Conservation (phyloP, 2,888 invertebrate genomes). For the Caenorhabditis drosophilae region DNA sequence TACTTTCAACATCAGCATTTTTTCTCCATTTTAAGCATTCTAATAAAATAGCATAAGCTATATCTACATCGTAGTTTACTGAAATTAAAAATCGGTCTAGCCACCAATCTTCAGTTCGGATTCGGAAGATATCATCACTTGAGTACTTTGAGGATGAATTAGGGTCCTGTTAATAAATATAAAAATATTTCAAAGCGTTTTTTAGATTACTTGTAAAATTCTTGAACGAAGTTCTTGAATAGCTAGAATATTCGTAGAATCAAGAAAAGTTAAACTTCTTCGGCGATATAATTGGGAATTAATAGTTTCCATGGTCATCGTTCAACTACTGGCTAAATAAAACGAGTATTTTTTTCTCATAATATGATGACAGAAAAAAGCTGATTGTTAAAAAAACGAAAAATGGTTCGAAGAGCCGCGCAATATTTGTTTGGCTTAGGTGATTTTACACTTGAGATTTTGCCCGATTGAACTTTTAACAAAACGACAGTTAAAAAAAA, state of each 20-base stretch:
- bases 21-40: slow-evolving; percentile 63
- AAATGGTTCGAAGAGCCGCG: no score
- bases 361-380: no score
- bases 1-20: slow-evolving; percentile 56
- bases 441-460: no score
- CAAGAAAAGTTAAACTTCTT: slow-evolving; percentile 31
- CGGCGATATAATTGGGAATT: slow-evolving; percentile 24
- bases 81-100: slow-evolving; percentile 42
- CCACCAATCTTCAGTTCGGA: slow-evolving; percentile 58
- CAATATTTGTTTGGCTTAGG: no score
- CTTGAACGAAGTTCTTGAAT: slow-evolving; percentile 34
- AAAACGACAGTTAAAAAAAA: no score
- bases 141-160: slow-evolving; percentile 10
- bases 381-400: no score
- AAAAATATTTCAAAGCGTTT: neutral
- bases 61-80: slow-evolving; percentile 57
- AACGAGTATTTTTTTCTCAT: no score
- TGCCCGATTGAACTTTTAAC: no score
- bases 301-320: slow-evolving; percentile 14
- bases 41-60: slow-evolving; percentile 54
- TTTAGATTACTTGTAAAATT: slow-evolving; percentile 20
- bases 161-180: slow-evolving; percentile 9
- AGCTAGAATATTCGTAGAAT: slow-evolving; percentile 26
- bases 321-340: slow-evolving; percentile 15
- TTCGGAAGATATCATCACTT: slow-evolving; percentile 38